Base-by-base conservation (phyloP, 2,797 vertebrate species). In the Danio choprae region DNA sequence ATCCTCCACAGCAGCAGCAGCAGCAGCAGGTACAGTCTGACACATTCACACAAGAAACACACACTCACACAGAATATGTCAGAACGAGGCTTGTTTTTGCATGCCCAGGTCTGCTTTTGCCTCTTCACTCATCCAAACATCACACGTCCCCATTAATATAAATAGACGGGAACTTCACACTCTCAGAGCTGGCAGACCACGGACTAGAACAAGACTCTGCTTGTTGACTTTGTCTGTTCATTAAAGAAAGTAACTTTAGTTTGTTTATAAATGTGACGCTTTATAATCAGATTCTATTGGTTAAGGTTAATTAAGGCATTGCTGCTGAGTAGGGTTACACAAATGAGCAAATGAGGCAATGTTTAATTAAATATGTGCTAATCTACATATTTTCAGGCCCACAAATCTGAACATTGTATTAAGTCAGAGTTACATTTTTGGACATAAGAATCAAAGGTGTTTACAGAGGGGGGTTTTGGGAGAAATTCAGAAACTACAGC, bases 1-100 rank as follows among this genome's bases (percentile, higher is more conserved):
- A n/a, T 67, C 73, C 8, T 50, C 64, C 44, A 12, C 44, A 63
- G 46, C n/a, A 80, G 16, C 64, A 83, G 79, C 64, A 44, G 12
- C 44, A 63, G 46, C n/a, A 80, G 16, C 64, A 83, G 79, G 83
- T 85, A 81, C 74, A 13, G 16, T 58, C 20, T 15, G 16, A 62
- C 6, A 51, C 5, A 4, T 51, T 60, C 13, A 4, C 22, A 56
- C 15, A 50, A 74, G 65, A 62, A 65, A 72, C 20, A 15, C 22
- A 43, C 13, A 3, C 36, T 51, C 4, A 62, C 43, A 41, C 0
- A 50, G 0, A 7, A 20, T 8, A 18, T 6, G 18, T 65, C 29
- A 55, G 60, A 11, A 53, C 15, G 16, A 22, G 59, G 46, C 73
- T 41, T 55, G 62, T 65, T 2, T 65, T n/a, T 22, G 3, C 38